phyloP scores from a whole-genome alignment of 2,888 invertebrate species.

The Galeruca laticollis region DNA sequence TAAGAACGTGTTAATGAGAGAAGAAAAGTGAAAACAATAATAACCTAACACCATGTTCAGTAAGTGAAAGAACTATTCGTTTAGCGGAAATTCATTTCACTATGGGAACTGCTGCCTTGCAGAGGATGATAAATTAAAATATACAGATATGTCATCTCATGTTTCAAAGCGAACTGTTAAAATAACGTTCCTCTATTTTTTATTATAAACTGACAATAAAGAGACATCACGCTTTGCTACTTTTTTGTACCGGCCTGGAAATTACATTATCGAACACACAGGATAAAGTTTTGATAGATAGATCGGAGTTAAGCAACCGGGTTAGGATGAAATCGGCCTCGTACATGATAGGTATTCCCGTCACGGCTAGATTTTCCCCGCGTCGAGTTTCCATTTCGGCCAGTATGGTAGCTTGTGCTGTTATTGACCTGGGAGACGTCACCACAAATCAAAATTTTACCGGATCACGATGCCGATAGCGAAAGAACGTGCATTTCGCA shows the following conservation, averaged over 20 bases:
- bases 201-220: background rate
- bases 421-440: conserved; percentile 57
- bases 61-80: too few species aligned
- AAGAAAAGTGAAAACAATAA: too few species aligned
- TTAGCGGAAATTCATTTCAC: too few species aligned
- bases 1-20: too few species aligned
- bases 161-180: background rate
- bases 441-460: conserved; percentile 62
- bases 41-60: too few species aligned
- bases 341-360: conserved; percentile 50
- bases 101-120: too few species aligned
- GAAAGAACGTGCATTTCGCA: conserved; percentile 28
- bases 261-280: conserved; percentile 57
- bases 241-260: conserved; percentile 39
- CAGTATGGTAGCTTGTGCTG: conserved; percentile 41
- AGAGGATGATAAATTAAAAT: background rate
- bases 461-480: conserved; percentile 16
- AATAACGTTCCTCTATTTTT: background rate
- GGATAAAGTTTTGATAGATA: conserved; percentile 61
- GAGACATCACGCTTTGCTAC: conserved; percentile 7
- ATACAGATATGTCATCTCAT: background rate
- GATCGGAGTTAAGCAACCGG: conserved; percentile 53
- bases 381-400: conserved; percentile 51
- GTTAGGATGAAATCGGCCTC: conserved; percentile 32
- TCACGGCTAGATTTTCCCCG: conserved; percentile 49